Evolutionary conservation across 2,888 invertebrate species (phyloP), one percentile per base, ranked within the genome.

Genomic region (Allophyes oxyacanthae): DNA sequence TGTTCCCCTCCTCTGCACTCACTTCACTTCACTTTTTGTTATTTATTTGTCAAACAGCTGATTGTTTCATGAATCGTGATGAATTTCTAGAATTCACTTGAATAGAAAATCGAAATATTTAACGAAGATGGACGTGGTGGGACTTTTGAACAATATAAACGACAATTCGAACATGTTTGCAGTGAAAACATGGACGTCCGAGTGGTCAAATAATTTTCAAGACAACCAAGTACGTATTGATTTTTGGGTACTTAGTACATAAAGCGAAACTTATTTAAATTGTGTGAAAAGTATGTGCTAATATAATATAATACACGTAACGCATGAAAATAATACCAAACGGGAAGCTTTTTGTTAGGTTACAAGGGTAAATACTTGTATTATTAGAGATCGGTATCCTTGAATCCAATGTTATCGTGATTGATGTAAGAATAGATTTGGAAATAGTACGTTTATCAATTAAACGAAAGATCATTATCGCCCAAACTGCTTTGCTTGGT

Each of bases 91-190:
- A 79, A 59, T 66, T 71, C 51, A 37, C 34, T 50, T 46, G 44
- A 53, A 54, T 58, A 59, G 42, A 54, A 26, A 54, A 57, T 50
- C 57, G 59, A 67, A 67, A 68, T 66, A 56, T 60, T 51, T 51
- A 69, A 64, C 68, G 59, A 86, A 84, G 79, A 94, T 94, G 94
- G 94, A 94, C 72, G 91, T 93, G 14, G 90, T 94, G 59, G 91
- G 91, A 49, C 83, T 94, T 50, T 81, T 94, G 58, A 92, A 84
- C 70, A 92, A 91, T 81, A 92, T 91, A 66, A 86, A 92, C 69
- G 92, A 92, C 43, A 92, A 89, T 80, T 82, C 91, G 43, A 90
- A 94, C 64, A 90, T 93, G 92, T 93, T 92, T 77, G 92, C 91
- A 28, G 89, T 94, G 42, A 90, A 89, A 81, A 92, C 93, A 45